These are phyloP conservation scores for Trachurus trachurus DNA, from an alignment of 2,797 vertebrate species.

Conservation along the genomic window DNA sequence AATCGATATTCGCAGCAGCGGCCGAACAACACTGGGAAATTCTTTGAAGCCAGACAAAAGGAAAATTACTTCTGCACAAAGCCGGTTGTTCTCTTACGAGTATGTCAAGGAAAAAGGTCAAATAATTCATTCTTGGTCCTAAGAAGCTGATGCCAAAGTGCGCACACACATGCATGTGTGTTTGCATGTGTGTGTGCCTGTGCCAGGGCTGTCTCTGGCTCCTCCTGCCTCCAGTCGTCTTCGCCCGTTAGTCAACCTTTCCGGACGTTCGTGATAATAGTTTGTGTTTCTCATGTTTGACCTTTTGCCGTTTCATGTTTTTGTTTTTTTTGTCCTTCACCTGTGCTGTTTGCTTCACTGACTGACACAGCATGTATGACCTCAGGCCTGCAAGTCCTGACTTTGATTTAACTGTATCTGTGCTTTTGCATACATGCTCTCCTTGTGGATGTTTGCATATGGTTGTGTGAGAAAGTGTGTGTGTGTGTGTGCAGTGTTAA, in stretches of 20 bases:
- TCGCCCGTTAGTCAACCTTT: not conserved
- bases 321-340: not conserved
- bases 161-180: not conserved
- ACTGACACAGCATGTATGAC: not conserved
- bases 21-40: constrained; percentile 13
- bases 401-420: not conserved
- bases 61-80: constrained; percentile 22
- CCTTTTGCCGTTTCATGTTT: not conserved
- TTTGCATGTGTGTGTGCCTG: not conserved
- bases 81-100: constrained; percentile 19
- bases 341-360: not conserved
- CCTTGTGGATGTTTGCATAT: constrained; percentile 1
- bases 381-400: not conserved
- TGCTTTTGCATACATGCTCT: constrained; percentile 5
- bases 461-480: too few species aligned
- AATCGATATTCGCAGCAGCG: constrained; percentile 28
- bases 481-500: not conserved
- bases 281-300: not conserved
- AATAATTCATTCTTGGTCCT: constrained; percentile 16
- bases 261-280: not conserved
- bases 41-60: constrained; percentile 21
- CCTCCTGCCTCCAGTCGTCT: not conserved
- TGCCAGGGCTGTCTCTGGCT: not conserved
- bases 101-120: constrained; percentile 54
- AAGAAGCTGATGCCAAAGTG: constrained; percentile 13